Percentiles rank a stretch among this genome's conserved stretches.
Evolutionary conservation across 1,140 invertebrate species (phyloP).

Genomic region (Tetramorium simillimum): DNA sequence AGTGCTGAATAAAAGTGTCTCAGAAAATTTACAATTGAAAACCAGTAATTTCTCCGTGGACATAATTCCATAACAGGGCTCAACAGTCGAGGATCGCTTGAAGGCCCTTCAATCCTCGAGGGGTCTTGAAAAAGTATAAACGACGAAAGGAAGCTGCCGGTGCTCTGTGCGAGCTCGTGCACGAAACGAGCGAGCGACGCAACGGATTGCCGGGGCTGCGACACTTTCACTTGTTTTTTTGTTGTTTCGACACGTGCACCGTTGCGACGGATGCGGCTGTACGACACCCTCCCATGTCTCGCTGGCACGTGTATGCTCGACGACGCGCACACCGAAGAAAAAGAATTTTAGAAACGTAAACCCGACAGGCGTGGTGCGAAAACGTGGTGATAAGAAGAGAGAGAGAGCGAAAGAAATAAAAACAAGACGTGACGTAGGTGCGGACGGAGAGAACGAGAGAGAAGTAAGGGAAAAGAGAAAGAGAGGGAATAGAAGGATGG

Average conservation of each 20-base stretch:
- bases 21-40: no score
- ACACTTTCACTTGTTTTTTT: conserved; percentile 66
- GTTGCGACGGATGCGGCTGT: conserved; percentile 35
- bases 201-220: not conserved
- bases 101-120: not conserved
- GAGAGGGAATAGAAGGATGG: not conserved
- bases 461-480: not conserved
- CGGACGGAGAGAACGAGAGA: not conserved
- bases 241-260: conserved; percentile 54
- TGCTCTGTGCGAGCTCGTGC: not conserved
- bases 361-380: not conserved
- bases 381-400: not conserved
- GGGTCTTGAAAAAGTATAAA: not conserved
- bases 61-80: no score
- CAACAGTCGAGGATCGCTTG: not conserved
- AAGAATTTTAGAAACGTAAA: not conserved
- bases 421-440: not conserved
- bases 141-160: not conserved
- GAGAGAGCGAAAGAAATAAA: not conserved
- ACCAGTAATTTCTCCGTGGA: no score
- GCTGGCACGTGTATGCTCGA: conserved; percentile 63
- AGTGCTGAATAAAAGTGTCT: no score
- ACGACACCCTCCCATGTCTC: not conserved
- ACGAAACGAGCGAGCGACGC: not conserved
- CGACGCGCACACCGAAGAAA: not conserved